These are phyloP conservation scores for Callosobruchus maculatus DNA, from an alignment of 2,888 invertebrate species.

Conservation along the genomic window DNA sequence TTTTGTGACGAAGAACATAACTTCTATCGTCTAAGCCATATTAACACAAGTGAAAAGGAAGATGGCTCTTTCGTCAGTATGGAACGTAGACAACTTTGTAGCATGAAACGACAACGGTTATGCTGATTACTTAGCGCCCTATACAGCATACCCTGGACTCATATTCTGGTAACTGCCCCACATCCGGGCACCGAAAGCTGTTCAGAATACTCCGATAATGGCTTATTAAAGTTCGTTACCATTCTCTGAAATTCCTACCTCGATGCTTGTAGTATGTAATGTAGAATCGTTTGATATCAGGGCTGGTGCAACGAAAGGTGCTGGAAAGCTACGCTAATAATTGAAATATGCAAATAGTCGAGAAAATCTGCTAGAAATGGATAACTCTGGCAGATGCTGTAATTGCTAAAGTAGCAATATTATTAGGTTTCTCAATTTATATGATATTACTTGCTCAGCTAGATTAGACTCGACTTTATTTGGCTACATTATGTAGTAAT, in stretches of 20 bases:
- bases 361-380: background rate
- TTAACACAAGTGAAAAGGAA: background rate
- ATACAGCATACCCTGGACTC: background rate
- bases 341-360: background rate
- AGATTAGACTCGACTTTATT: no score
- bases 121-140: background rate
- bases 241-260: background rate
- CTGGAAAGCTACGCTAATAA: background rate
- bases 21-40: background rate
- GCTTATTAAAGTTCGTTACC: background rate
- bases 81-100: no score
- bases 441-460: no score
- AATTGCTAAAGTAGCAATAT: no score
- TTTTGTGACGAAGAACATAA: no score
- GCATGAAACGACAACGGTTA: background rate
- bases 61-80: background rate
- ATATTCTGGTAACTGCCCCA: background rate
- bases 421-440: no score
- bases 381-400: background rate
- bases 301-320: background rate
- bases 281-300: background rate
- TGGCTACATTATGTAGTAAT: no score
- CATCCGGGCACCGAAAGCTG: background rate
- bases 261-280: background rate
- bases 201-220: background rate